phyloP scores from a whole-genome alignment of 2,888 invertebrate genomes.

The Pseudococcus longispinus region DNA sequence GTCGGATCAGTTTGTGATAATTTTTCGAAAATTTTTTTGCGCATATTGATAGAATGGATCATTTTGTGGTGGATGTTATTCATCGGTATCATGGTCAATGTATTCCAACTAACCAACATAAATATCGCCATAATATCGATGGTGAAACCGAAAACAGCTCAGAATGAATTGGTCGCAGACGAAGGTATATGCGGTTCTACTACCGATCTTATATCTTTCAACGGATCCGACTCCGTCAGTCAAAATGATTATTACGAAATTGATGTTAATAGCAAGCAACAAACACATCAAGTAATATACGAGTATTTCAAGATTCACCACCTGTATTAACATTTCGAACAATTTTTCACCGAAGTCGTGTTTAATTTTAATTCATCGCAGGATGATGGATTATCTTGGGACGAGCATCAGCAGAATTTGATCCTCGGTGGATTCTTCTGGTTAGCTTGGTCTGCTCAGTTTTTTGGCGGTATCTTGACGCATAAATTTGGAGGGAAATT shows the following conservation, averaged over 20 bases:
- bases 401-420: slow-evolving; percentile 1
- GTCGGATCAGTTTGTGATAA: too few species aligned
- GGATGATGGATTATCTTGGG: slow-evolving; percentile 2
- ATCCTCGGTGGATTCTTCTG: slow-evolving; percentile 40
- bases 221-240: neutral
- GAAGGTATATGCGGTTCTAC: neutral
- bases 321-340: too few species aligned
- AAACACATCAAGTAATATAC: neutral
- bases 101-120: slow-evolving; percentile 34
- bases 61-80: slow-evolving; percentile 45
- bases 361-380: neutral
- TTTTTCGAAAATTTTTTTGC: too few species aligned
- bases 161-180: neutral
- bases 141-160: neutral
- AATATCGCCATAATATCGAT: slow-evolving; percentile 46
- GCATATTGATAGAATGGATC: neutral
- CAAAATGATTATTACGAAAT: neutral
- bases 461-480: slow-evolving; percentile 9
- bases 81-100: slow-evolving; percentile 37
- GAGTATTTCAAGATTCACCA: neutral
- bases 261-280: neutral
- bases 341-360: too few species aligned
- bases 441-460: slow-evolving; percentile 26
- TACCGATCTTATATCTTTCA: neutral
- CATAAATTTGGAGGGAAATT: slow-evolving; percentile 35